A percentile compares a stretch with the other conserved stretches of the same genome.
These are phyloP conservation scores for Elachura formosa DNA, from an alignment of 2,113 vertebrate genomes.

Conservation along the genomic window DNA sequence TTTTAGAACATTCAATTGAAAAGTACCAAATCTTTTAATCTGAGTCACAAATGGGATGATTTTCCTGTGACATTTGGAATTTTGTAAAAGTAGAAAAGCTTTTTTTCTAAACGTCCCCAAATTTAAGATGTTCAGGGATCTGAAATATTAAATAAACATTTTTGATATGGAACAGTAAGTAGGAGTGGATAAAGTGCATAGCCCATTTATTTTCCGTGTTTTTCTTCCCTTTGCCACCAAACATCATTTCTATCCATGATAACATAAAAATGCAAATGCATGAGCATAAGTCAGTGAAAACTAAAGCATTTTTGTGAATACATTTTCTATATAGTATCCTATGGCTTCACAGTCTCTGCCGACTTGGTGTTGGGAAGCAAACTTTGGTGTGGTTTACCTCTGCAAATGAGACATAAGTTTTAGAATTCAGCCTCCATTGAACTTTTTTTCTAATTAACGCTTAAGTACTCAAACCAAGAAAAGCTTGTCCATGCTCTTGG, in stretches of 20 bases:
- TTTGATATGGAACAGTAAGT: neutral
- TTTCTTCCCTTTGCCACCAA: neutral
- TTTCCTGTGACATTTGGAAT: neutral
- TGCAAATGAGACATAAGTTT: neutral
- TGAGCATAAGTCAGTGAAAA: neutral
- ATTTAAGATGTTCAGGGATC: neutral
- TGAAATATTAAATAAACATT: neutral
- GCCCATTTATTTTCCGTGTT: neutral
- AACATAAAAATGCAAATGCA: neutral
- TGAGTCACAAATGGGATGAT: neutral
- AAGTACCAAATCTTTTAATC: neutral
- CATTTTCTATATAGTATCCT: neutral
- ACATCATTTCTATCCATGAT: neutral
- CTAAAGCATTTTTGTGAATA: neutral
- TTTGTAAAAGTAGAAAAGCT: neutral
- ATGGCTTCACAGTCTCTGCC: neutral
- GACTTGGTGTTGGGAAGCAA: neutral
- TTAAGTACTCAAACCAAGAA: neutral
- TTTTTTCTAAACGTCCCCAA: neutral
- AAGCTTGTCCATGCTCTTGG: neutral
- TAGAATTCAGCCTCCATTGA: neutral
- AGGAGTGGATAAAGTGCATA: neutral
- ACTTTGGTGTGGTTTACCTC: neutral
- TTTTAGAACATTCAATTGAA: neutral
- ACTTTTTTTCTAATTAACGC: neutral